Evolutionary conservation across 2,113 vertebrate species (phyloP).

Genomic region (Australoheros scitulus): DNA sequence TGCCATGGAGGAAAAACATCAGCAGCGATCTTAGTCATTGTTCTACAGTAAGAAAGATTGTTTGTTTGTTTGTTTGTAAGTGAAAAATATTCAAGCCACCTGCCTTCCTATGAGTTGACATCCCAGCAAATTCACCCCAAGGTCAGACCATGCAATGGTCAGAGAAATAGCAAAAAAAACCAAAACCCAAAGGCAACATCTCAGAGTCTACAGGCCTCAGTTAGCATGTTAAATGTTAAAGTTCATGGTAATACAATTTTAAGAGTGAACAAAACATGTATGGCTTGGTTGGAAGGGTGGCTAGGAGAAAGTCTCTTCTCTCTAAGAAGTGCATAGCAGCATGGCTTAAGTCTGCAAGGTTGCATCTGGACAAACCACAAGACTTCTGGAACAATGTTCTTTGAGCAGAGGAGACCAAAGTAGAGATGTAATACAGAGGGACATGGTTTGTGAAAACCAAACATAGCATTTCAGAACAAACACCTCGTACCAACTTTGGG

Average conservation of each 20-base stretch:
- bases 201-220: neutral
- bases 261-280: neutral
- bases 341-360: neutral
- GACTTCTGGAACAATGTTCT: neutral
- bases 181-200: neutral
- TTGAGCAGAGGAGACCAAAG: neutral
- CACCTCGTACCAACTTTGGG: neutral
- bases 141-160: no score
- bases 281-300: neutral
- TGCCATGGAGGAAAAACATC: no score
- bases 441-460: no score
- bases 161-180: neutral
- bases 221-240: conserved; percentile 1
- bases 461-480: neutral
- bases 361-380: neutral
- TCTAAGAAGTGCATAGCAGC: neutral
- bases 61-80: no score
- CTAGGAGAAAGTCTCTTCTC: neutral
- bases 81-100: no score
- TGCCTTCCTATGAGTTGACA: no score
- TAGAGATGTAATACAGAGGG: neutral
- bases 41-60: no score
- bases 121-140: no score
- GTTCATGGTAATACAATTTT: neutral
- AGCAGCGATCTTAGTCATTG: no score